A percentile compares a stretch with the other conserved stretches of the same genome.
These are phyloP conservation scores for Zhuqinia jingwanae DNA, from an alignment of 2,888 invertebrate genomes.

Conservation along the genomic window DNA sequence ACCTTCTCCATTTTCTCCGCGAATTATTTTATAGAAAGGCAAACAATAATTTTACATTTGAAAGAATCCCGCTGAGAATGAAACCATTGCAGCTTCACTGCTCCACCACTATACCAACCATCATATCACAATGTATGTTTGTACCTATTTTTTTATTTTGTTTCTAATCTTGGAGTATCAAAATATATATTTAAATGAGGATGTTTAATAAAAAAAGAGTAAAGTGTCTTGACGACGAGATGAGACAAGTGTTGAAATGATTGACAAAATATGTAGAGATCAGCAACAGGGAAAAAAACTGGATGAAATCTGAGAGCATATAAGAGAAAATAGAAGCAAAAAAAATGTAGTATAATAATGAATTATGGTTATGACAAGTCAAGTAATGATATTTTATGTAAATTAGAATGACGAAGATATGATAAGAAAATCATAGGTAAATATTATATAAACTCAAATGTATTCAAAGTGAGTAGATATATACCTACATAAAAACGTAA, in stretches of 20 bases:
- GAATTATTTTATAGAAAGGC: too few species aligned
- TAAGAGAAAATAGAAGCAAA: too few species aligned
- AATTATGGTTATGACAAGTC: not conserved
- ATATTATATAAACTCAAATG: too few species aligned
- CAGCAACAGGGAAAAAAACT: slow-evolving; percentile 5
- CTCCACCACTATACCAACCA: not conserved
- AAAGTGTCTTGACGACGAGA: slow-evolving; percentile 1
- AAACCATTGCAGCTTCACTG: slow-evolving; percentile 16
- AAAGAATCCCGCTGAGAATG: slow-evolving; percentile 32
- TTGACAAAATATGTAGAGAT: slow-evolving; percentile 55
- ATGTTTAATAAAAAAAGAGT: not conserved
- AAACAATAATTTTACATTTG: slow-evolving; percentile 31
- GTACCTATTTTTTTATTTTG: not conserved
- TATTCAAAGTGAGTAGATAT: too few species aligned
- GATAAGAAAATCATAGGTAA: not conserved
- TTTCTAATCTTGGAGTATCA: slow-evolving; percentile 11
- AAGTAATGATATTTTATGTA: too few species aligned
- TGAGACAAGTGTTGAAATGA: slow-evolving; percentile 59
- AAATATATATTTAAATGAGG: too few species aligned
- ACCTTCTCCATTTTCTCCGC: slow-evolving; percentile 19
- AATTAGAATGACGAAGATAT: too few species aligned
- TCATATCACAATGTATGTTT: not conserved
- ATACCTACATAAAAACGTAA: too few species aligned
- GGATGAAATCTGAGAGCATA: slow-evolving; percentile 34
- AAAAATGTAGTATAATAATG: too few species aligned